phyloP scores from a whole-genome alignment of 2,797 vertebrate species.

The Poecile montanus region DNA sequence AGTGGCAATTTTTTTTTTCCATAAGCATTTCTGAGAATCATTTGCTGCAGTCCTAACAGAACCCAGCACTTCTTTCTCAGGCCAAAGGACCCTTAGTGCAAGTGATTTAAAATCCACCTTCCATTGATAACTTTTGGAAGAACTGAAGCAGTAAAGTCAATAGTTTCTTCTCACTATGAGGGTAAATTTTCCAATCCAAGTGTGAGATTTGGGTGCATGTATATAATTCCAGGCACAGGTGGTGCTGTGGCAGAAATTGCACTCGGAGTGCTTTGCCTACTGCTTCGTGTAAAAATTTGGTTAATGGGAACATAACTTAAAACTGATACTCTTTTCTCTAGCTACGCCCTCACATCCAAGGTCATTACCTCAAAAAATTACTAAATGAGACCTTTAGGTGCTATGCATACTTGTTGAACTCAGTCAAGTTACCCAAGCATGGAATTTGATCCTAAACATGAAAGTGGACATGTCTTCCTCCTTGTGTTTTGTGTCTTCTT shows the following conservation, averaged over 20 bases:
- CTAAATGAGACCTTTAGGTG: background rate
- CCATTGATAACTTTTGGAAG: background rate
- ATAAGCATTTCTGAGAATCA: background rate
- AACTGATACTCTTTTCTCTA: background rate
- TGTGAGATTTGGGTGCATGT: background rate
- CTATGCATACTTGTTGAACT: background rate
- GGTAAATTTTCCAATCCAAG: background rate
- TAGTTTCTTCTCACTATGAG: background rate
- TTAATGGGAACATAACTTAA: background rate
- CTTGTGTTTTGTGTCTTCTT: background rate
- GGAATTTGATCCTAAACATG: background rate
- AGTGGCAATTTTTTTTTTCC: background rate
- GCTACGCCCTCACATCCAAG: background rate
- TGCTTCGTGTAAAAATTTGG: background rate
- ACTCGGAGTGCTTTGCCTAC: background rate
- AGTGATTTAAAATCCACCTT: background rate
- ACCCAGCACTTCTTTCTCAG: background rate
- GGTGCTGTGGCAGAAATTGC: background rate
- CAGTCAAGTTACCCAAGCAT: background rate
- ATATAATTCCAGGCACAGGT: background rate
- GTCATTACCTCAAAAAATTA: background rate
- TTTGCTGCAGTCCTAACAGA: background rate
- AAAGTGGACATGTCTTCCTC: accelerated
- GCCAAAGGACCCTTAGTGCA: background rate
- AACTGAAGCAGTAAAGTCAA: background rate